These are phyloP conservation scores for Ephialtes manifestator DNA, from an alignment of 2,888 invertebrate genomes.

Conservation along the genomic window DNA sequence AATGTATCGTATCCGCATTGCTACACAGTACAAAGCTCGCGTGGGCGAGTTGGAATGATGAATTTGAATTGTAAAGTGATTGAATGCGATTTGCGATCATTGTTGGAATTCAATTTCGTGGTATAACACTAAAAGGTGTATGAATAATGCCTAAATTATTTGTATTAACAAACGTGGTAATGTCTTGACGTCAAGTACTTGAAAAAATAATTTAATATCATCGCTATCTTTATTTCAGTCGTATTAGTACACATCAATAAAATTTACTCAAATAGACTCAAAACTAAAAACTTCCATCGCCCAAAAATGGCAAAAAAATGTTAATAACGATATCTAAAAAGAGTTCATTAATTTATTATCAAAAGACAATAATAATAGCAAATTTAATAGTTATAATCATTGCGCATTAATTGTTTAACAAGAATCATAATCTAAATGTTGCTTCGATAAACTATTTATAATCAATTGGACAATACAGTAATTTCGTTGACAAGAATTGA, in stretches of 20 bases:
- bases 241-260: too few species aligned
- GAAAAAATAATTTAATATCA: background rate
- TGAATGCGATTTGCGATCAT: conserved; percentile 3
- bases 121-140: background rate
- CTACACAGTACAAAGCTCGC: background rate
- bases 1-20: background rate
- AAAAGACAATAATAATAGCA: background rate
- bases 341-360: background rate
- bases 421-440: background rate
- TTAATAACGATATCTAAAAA: too few species aligned
- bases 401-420: background rate
- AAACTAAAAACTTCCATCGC: too few species aligned
- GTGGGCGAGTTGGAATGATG: background rate
- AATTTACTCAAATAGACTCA: too few species aligned
- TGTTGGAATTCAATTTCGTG: background rate
- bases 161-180: background rate
- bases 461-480: background rate
- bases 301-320: too few species aligned
- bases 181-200: background rate
- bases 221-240: too few species aligned
- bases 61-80: conserved; percentile 15
- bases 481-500: background rate
- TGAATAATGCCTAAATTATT: background rate
- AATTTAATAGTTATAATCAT: background rate
- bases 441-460: background rate